Evolutionary conservation across 2,113 vertebrate species (phyloP), one percentile per base, ranked within the genome.

Genomic region (Thalassoma bifasciatum): DNA sequence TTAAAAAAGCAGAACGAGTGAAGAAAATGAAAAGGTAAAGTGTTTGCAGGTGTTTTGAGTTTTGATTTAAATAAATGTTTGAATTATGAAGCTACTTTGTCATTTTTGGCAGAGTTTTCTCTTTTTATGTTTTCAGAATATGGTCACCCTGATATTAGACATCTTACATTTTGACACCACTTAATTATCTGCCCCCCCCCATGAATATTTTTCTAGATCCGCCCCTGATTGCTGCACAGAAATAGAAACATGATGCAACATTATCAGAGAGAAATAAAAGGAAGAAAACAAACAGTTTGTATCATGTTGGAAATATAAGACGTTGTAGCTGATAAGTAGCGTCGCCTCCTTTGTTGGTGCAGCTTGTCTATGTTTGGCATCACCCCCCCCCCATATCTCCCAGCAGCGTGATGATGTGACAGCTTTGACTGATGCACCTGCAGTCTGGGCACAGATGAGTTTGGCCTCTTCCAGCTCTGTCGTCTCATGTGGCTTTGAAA

Each of bases 361-460:
- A 23, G 62, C 36, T 61, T 40, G 22, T 65, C 26, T 57, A 64
- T 76, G 54, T 62, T 81, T 77, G 77, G 54, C 36, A 61, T 46
- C 1, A 52, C 46, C 50, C 46, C 17, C 30, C 51, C 11, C 22
- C 8, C 34, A 53, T n/a, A n/a, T 26, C 40, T 66, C 73, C 56
- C 65, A 65, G 16, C 4, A 2, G 46, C n/a, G 12, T 17, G 26
- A 53, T 77, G 54, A 71, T 73, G 11, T 65, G 60, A 69, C 68
- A 74, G 52, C 23, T 65, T 69, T 69, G 67, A 81, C 30, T 40
- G 68, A 68, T 76, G 71, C 57, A 61, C 66, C 60, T 71, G 70
- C 49, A 66, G 65, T 53, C 24, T 61, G 44, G 56, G 37, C 56
- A 38, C 78, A 47, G 56, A 44, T 77, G 42, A 42, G 36, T 40